These are phyloP conservation scores for Trichogramma pretiosum DNA, from an alignment of 1,140 invertebrate species.

Conservation along the genomic window DNA sequence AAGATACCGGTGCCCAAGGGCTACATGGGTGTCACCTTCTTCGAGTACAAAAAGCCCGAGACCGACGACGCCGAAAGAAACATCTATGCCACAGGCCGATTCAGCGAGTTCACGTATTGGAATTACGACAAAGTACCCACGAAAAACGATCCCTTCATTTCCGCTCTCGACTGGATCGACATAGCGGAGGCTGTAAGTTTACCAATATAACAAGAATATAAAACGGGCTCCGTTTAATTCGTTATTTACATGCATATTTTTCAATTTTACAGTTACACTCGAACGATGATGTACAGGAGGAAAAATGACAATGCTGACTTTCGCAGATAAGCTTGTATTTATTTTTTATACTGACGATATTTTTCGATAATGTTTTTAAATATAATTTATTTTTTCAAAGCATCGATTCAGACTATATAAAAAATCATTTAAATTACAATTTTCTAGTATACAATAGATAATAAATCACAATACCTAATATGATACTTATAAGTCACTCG, in stretches of 20 bases:
- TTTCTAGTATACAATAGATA: no score
- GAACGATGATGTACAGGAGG: no score
- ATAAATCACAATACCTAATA: no score
- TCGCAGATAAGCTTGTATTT: no score
- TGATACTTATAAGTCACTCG: no score
- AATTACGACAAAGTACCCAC: slow-evolving; percentile 69
- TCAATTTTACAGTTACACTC: no score
- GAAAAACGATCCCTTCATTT: slow-evolving; percentile 56
- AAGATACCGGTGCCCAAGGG: slow-evolving; percentile 51
- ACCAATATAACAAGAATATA: slow-evolving; percentile 7
- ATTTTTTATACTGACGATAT: no score
- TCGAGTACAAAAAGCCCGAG: slow-evolving; percentile 53
- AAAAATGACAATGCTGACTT: no score
- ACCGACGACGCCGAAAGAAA: slow-evolving; percentile 52
- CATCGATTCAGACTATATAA: no score
- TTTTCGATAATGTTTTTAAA: no score
- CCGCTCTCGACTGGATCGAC: slow-evolving; percentile 68
- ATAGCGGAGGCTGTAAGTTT: slow-evolving; percentile 62
- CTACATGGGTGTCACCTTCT: slow-evolving; percentile 58
- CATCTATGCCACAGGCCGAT: slow-evolving; percentile 53
- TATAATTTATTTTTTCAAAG: no score
- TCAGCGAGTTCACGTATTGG: slow-evolving; percentile 64
- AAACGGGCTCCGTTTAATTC: background rate
- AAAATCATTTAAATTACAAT: no score
- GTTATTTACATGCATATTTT: background rate